Percentiles rank a stretch among this genome's conserved stretches.
phyloP scores from a whole-genome alignment of 2,888 invertebrate genomes.

The Eumacrocentrus americanus region DNA sequence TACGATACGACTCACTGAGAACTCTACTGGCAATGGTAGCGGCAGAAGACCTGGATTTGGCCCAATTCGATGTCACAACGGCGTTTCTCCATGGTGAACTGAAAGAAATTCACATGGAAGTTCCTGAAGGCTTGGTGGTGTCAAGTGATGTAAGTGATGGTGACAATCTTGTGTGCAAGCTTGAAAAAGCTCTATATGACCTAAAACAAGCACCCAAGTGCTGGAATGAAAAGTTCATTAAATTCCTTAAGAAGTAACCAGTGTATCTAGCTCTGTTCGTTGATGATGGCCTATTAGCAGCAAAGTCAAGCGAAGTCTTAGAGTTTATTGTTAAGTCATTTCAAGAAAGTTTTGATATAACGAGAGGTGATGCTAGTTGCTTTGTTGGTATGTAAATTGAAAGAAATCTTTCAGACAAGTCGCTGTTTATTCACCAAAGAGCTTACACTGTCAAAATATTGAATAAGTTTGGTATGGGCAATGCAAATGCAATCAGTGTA shows the following conservation, averaged over 20 bases:
- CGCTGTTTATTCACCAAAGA: constrained; percentile 19
- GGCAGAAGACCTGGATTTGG: constrained; percentile 17
- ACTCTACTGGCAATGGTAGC: constrained; percentile 38
- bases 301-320: constrained; percentile 22
- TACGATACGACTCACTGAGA: constrained; percentile 39
- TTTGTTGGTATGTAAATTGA: constrained; percentile 38
- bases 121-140: constrained; percentile 13
- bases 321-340: constrained; percentile 22
- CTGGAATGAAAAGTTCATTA: constrained; percentile 38
- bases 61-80: constrained; percentile 26
- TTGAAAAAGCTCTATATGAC: constrained; percentile 44
- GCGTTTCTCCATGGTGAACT: constrained; percentile 24
- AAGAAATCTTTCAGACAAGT: constrained; percentile 12
- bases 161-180: constrained; percentile 21
- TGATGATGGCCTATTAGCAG: constrained; percentile 37
- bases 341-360: constrained; percentile 31
- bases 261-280: constrained; percentile 34
- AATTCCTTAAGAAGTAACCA: constrained; percentile 23
- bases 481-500: constrained; percentile 19
- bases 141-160: not conserved
- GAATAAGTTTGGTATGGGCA: constrained; percentile 19
- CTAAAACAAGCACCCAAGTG: constrained; percentile 42
- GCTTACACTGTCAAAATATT: constrained; percentile 20
- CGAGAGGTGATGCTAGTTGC: constrained; percentile 22
- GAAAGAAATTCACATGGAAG: constrained; percentile 22